phyloP scores from a whole-genome alignment of 2,113 vertebrate genomes.

The Rattus rattus region DNA sequence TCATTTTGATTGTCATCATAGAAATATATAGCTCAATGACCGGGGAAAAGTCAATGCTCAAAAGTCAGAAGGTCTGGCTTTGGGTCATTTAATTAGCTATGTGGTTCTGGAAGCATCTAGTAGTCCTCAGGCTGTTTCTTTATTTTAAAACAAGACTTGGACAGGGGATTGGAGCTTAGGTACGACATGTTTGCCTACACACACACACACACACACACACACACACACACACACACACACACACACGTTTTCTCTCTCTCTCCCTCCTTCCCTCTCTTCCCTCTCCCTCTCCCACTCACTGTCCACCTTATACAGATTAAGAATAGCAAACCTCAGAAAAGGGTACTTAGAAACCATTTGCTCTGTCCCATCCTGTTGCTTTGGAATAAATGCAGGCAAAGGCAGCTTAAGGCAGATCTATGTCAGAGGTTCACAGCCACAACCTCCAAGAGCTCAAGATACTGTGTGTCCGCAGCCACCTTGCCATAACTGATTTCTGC shows the following conservation, averaged over 20 bases:
- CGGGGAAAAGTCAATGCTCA: neutral
- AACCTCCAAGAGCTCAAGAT: neutral
- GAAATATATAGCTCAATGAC: neutral
- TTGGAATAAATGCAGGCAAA: neutral
- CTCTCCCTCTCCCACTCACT: too few species aligned
- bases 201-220: too few species aligned
- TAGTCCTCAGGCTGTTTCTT: neutral
- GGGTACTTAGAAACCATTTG: neutral
- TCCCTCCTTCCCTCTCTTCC: rapidly evolving
- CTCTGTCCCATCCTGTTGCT: neutral
- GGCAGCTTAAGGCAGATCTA: neutral
- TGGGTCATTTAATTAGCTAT: neutral
- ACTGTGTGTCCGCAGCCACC: neutral
- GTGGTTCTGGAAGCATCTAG: neutral
- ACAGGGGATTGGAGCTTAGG: neutral
- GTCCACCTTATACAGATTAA: neutral
- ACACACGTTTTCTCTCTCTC: too few species aligned
- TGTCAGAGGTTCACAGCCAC: rapidly evolving
- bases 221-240: too few species aligned
- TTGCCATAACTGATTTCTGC: neutral
- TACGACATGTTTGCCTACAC: neutral
- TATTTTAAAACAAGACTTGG: neutral
- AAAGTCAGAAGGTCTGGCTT: neutral
- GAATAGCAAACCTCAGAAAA: neutral
- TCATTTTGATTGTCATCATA: neutral